These are phyloP conservation scores for Glyphotaelius pellucidus DNA, from an alignment of 2,888 invertebrate species.

Conservation along the genomic window DNA sequence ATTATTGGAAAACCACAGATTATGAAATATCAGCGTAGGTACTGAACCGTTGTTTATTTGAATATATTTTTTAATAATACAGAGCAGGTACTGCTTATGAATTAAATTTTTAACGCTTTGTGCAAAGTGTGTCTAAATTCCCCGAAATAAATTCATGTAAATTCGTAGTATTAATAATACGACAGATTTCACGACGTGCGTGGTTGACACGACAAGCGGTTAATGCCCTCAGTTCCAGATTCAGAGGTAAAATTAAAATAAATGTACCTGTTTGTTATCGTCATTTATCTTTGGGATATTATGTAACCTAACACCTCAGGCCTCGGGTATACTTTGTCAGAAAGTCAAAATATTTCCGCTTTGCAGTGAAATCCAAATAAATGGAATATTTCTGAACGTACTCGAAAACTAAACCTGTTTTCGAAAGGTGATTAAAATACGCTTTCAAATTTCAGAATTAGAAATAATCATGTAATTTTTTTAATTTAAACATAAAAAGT, in stretches of 20 bases:
- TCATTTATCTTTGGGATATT: too few relatives aligned
- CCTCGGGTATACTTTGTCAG: too few relatives aligned
- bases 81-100: neutral
- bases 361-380: too few relatives aligned
- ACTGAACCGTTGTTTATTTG: constrained; percentile 18
- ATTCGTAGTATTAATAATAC: neutral
- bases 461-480: too few relatives aligned
- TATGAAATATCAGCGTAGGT: constrained; percentile 15
- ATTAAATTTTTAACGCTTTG: neutral
- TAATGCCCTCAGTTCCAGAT: neutral
- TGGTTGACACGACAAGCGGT: neutral
- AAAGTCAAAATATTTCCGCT: too few relatives aligned
- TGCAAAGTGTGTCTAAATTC: neutral
- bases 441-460: too few relatives aligned
- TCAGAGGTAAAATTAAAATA: neutral
- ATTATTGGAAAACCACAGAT: constrained; percentile 16
- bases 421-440: too few relatives aligned
- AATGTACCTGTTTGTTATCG: neutral
- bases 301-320: too few relatives aligned
- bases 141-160: neutral
- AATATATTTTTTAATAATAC: constrained; percentile 17
- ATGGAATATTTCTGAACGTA: too few relatives aligned
- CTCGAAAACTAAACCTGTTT: too few relatives aligned
- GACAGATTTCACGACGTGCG: neutral
- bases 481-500: too few relatives aligned